phyloP scores from a whole-genome alignment of 2,888 invertebrate species.

The Platynereis dumerilii region DNA sequence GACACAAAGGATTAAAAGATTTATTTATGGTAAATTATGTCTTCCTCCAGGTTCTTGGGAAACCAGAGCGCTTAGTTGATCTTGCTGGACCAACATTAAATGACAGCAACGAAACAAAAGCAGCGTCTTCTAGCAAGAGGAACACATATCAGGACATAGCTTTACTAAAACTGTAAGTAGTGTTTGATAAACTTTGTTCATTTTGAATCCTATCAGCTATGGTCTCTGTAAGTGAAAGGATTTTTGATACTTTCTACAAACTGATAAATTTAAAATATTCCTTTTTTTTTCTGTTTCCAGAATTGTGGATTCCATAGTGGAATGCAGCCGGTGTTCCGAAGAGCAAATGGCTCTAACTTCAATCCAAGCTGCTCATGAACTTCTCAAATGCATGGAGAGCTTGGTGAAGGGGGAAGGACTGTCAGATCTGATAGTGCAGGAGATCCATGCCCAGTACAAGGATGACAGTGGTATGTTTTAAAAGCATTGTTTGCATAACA shows the following conservation, averaged over 20 bases:
- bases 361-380: conserved; percentile 66
- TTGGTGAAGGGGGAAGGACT: conserved; percentile 79
- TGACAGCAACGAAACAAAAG: conserved; percentile 53
- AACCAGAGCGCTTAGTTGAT: conserved; percentile 81
- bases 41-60: conserved; percentile 74
- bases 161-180: conserved; percentile 59
- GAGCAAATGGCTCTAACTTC: conserved; percentile 65
- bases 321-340: conserved; percentile 83
- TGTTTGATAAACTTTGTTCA: too few species aligned
- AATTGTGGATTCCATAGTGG: conserved; percentile 91
- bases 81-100: conserved; percentile 69
- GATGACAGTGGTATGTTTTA: conserved; percentile 17
- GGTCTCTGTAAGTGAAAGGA: not conserved
- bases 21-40: too few species aligned
- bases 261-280: too few species aligned
- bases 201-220: too few species aligned
- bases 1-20: too few species aligned
- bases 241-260: too few species aligned
- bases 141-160: conserved; percentile 47
- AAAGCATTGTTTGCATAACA: too few species aligned
- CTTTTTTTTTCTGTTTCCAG: conserved; percentile 63
- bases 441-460: conserved; percentile 18
- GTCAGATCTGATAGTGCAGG: conserved; percentile 25
- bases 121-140: conserved; percentile 19
- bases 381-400: conserved; percentile 82